A percentile compares a stretch with the other conserved stretches of the same genome.
Conservation (phyloP, 2,888 invertebrate species). For the Lasioglossum marginatum region DNA sequence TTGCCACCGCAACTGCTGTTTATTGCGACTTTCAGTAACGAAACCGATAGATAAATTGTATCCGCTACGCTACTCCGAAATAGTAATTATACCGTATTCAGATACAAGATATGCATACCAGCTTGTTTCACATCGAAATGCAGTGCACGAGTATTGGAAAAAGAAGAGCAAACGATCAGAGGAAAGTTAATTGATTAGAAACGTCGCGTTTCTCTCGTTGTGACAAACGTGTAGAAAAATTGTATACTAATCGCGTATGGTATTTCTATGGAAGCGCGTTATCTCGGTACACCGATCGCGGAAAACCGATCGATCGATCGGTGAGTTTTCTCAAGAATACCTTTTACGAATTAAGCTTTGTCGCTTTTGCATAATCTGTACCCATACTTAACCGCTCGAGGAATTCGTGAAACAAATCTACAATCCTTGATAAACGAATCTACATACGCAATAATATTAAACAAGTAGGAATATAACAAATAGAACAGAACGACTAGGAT, state of each 20-base stretch:
- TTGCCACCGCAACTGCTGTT: background rate
- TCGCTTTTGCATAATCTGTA: conserved; percentile 57
- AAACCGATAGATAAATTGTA: conserved; percentile 17
- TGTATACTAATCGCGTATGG: conserved; percentile 1
- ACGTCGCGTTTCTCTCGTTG: background rate
- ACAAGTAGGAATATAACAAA: conserved; percentile 66
- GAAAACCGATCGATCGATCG: background rate
- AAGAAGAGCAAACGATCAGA: background rate
- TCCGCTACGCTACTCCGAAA: conserved; percentile 18
- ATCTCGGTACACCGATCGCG: conserved; percentile 17
- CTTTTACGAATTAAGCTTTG: background rate
- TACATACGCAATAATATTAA: conserved; percentile 39
- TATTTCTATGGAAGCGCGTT: conserved; percentile 47
- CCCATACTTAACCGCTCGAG: conserved; percentile 34
- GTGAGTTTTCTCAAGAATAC: background rate
- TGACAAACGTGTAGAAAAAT: conserved; percentile 27
- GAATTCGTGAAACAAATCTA: conserved; percentile 8
- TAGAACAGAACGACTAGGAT: conserved; percentile 70
- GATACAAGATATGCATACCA: conserved; percentile 65
- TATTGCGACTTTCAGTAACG: conserved; percentile 1
- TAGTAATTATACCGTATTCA: conserved; percentile 38
- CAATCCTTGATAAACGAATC: conserved; percentile 15
- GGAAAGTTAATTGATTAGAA: background rate
- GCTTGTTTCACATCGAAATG: conserved; percentile 8
- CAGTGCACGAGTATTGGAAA: background rate